Base-by-base conservation (phyloP, 2,888 invertebrate genomes). In the Hecatera dysodea region DNA sequence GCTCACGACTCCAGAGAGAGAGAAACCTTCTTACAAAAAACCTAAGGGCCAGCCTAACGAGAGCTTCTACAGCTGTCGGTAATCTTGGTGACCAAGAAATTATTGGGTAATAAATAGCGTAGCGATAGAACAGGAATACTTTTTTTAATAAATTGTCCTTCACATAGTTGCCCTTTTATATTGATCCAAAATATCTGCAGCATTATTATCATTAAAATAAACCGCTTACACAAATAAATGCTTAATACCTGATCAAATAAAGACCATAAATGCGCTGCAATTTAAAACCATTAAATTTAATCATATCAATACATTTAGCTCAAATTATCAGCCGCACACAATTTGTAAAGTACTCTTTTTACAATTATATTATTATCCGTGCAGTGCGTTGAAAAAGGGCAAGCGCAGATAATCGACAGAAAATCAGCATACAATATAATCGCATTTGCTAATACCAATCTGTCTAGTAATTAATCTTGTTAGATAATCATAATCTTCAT, bases 261-360 rank as follows among this genome's bases (percentile, higher is more conserved):
- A 61, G 6, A 56, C 12, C 24, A 57, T 24, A 55, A 39, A 63
- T 59, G n/a, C 19, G 42, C 22, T 55, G n/a, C 44, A 59, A 75
- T 69, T 69, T 48, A 17, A 69, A 63, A 42, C 22, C 27, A 63
- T 63, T 59, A 36, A 63, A 70, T 64, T 63, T 44, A 33, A 76
- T 75, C 12, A n/a, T 39, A 56, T 50, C 42, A 50, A 60, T 65
- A 17, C 22, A 60, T 76, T 70, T 60, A 24, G 33, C 17, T 56
- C 19, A 52, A 69, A 75, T 69, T 65, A 63, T 67, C 59, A 42
- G 27, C 24, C 8, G 12, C 29, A 17, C 36, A 33, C 36, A 64
- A 64, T 73, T 74, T 75, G 36, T 61, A 60, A 56, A 56, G n/a
- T 56, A 50, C 39, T 36, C 33, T 62, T 55, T 68, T 75, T 19